Conservation (phyloP, 37 sponge, comb jelly and placozoan genomes). For the Crambe crambe region DNA sequence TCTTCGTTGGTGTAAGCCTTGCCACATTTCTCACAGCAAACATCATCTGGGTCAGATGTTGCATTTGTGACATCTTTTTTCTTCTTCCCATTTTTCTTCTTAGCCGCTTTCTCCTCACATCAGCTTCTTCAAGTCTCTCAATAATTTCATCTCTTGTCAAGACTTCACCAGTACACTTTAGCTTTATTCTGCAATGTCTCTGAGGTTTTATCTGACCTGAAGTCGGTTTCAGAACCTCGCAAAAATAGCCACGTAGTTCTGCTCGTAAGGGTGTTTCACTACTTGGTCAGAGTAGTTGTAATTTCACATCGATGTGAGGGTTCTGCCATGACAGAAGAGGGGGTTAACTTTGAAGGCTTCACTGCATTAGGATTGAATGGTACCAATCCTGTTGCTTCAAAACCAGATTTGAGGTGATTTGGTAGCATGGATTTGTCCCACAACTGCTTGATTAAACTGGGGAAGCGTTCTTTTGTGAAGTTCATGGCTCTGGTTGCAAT, state of each 20-base stretch:
- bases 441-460: not conserved
- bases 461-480: conserved; percentile 57
- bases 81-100: not conserved
- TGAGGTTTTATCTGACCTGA: not conserved
- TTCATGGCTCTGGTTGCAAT: conserved; percentile 12
- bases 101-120: not conserved
- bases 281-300: too few relatives aligned
- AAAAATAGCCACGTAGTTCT: not conserved
- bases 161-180: not conserved
- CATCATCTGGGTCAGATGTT: not conserved
- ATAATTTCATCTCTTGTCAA: not conserved
- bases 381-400: not conserved
- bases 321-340: not conserved
- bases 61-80: not conserved
- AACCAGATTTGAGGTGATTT: conserved; percentile 13
- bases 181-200: not conserved
- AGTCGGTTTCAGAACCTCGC: not conserved
- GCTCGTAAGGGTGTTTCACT: not conserved
- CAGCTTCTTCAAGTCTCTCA: not conserved
- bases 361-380: conserved; percentile 5
- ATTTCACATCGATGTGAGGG: too few relatives aligned
- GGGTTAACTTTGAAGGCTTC: not conserved
- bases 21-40: not conserved
- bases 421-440: conserved; percentile 9
- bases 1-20: not conserved